Evolutionary conservation across 1,140 invertebrate species (phyloP).

Genomic region (Neodiprion pinetum): DNA sequence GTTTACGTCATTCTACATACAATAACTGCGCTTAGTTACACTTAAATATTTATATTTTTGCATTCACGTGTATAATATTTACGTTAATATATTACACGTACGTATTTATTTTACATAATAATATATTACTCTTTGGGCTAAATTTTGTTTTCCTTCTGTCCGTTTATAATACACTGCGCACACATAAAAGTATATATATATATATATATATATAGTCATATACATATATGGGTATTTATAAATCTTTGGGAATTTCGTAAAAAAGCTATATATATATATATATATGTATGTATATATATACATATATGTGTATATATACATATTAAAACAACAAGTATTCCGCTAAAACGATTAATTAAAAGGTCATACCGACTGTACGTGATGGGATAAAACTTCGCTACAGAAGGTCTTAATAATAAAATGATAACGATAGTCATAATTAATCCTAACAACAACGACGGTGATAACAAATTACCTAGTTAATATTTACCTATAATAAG

Average conservation of each 20-base stretch:
- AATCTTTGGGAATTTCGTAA: slow-evolving; percentile 40
- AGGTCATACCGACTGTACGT: too few relatives aligned
- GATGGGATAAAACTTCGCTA: too few relatives aligned
- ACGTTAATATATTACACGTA: neutral
- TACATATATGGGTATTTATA: slow-evolving; percentile 16
- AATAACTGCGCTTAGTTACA: neutral
- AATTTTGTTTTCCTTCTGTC: slow-evolving; percentile 20
- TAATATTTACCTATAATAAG: too few relatives aligned
- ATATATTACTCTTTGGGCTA: slow-evolving; percentile 45
- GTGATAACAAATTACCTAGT: too few relatives aligned
- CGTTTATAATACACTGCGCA: neutral
- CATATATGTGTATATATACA: too few relatives aligned
- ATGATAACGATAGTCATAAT: too few relatives aligned
- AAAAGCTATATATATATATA: slow-evolving; percentile 40
- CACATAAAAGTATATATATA: slow-evolving; percentile 21
- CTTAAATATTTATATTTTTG: neutral
- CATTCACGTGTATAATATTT: neutral
- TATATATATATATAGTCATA: slow-evolving; percentile 3
- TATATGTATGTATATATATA: neutral
- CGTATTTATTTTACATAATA: slow-evolving; percentile 13
- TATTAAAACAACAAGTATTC: too few relatives aligned
- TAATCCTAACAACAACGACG: too few relatives aligned
- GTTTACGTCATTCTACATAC: too few relatives aligned
- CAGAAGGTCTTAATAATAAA: too few relatives aligned
- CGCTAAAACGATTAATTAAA: too few relatives aligned